Evolutionary conservation across 2,888 invertebrate species (phyloP).

Genomic region (Lithophane leautieri): DNA sequence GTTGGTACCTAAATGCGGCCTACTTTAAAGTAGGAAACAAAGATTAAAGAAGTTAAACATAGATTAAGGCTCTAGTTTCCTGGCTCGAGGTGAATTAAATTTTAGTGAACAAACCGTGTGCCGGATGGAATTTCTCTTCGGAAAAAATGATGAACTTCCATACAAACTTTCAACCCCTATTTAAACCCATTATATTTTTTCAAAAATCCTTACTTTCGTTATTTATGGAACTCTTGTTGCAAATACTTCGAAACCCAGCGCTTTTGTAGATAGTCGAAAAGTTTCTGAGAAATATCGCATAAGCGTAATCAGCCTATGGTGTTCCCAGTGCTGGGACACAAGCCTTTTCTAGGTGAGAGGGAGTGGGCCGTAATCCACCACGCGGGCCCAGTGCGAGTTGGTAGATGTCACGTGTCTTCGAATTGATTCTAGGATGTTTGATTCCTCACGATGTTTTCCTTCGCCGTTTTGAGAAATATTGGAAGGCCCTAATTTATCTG

Average conservation of each 20-base stretch:
- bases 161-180: not conserved
- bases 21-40: not conserved
- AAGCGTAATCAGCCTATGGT: too few species aligned
- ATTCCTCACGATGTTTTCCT: too few species aligned
- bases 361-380: too few species aligned
- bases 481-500: not conserved
- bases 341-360: too few species aligned
- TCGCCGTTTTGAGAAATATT: not conserved
- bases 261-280: not conserved
- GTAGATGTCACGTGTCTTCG: too few species aligned
- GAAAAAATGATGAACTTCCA: not conserved
- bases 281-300: not conserved
- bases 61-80: too few species aligned
- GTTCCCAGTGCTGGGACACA: too few species aligned
- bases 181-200: not conserved
- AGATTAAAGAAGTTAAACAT: not conserved
- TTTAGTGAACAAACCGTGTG: too few species aligned
- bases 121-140: too few species aligned
- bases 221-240: not conserved
- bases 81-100: not conserved
- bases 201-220: not conserved
- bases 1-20: too few species aligned
- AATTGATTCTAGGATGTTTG: too few species aligned
- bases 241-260: not conserved
- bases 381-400: too few species aligned